Percentiles rank a stretch among this genome's conserved stretches.
phyloP scores from a whole-genome alignment of 1,140 invertebrate species.

The Drosophila repletoides region DNA sequence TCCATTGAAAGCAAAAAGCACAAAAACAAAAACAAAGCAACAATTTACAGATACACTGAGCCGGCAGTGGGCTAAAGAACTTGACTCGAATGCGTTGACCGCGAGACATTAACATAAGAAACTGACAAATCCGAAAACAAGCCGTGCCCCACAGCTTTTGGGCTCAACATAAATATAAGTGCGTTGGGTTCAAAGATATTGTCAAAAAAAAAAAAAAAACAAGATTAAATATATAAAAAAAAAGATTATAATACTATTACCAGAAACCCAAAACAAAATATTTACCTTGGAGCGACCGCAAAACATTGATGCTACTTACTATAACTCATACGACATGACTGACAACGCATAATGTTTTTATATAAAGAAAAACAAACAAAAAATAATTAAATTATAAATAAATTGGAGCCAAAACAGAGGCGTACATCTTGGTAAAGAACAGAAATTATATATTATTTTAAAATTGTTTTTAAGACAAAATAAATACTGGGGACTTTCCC shows the following conservation, averaged over 20 bases:
- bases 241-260: too few species aligned
- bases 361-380: constrained; percentile 21
- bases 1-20: constrained; percentile 50
- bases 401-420: constrained; percentile 45
- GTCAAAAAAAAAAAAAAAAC: constrained; percentile 19
- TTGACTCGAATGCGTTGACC: constrained; percentile 76
- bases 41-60: too few species aligned
- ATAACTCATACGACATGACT: constrained; percentile 52
- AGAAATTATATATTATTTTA: too few species aligned
- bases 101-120: constrained; percentile 63
- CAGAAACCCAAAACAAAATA: constrained; percentile 50
- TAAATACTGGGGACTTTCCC: too few species aligned
- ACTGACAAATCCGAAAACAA: constrained; percentile 50
- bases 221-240: too few species aligned
- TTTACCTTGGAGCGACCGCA: constrained; percentile 59
- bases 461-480: too few species aligned
- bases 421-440: constrained; percentile 38
- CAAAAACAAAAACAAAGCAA: constrained; percentile 9
- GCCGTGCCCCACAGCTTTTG: constrained; percentile 33
- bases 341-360: constrained; percentile 37
- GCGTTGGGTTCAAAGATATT: constrained; percentile 71
- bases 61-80: constrained; percentile 47
- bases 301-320: constrained; percentile 65
- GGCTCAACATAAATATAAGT: constrained; percentile 31
- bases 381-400: constrained; percentile 47